Evolutionary conservation across 92 coral and sea anemone genomes (phyloP), one percentile per base, ranked within the genome.

Genomic region (Diadumene lineata): DNA sequence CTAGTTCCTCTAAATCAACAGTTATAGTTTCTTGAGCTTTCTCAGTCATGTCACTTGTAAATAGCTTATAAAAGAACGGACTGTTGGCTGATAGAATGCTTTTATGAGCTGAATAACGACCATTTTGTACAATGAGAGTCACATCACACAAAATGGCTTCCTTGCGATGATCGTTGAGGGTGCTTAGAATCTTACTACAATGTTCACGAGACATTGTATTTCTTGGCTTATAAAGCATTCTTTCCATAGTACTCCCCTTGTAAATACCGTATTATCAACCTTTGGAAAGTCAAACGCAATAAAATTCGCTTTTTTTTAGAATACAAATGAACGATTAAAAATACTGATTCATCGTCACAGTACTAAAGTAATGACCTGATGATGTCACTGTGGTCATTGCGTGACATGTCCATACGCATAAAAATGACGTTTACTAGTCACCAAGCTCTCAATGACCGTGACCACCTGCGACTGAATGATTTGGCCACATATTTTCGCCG

Each of bases 61-160:
- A 87, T 8, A 92, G 87, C 60, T 90, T 85, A 68, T 77, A 44
- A 51, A 92, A 92, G 43, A 85, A 92, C 11, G 94, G 89, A 26
- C 94, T 85, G 83, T 88, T 83, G 17, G 88, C 97, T 31, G 97
- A 91, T 2, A 92, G 83, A 17, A 92, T 90, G 69, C 87, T 88
- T 64, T 90, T 73, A 65, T 92, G 97, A n/a, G 89, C 93, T 21
- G 83, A 67, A 38, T 89, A 80, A 44, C 69, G 44, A 1, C 72
- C 56, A 24, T 79, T 81, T 18, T 82, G 80, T 1, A 82, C 86
- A 6, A 74, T 29, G 31, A 92, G 76, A 18, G 90, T 82, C 22
- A 92, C 91, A 61, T 92, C 97, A 72, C 97, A 92, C 23, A 92
- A 86, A 24, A 77, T 48, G 48, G 84, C 73, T 51, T 86, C 89